Conservation (phyloP, 2,113 vertebrate genomes). For the Cricetomys ansorgei region DNA sequence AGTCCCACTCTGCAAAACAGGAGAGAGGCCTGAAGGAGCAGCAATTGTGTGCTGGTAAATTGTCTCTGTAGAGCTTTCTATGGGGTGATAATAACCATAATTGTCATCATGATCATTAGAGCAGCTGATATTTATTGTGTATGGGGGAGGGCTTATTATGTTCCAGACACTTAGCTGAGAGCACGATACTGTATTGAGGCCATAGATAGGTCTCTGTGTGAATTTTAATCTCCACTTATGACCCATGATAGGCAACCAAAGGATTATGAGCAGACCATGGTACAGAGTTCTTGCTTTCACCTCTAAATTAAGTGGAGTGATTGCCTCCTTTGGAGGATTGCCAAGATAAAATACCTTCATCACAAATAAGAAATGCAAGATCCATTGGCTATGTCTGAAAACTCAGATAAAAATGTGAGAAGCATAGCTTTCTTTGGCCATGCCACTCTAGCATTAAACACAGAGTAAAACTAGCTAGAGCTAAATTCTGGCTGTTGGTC, state of each 20-base stretch:
- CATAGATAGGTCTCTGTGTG: background rate
- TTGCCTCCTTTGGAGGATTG: background rate
- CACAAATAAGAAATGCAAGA: background rate
- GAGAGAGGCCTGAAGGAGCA: background rate
- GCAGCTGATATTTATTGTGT: conserved; percentile 60
- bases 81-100: conserved; percentile 53
- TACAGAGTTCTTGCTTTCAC: background rate
- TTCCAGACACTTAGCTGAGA: conserved; percentile 47
- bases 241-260: background rate
- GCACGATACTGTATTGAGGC: background rate
- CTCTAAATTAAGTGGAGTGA: background rate
- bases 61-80: conserved; percentile 11
- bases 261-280: background rate
- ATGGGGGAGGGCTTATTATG: conserved; percentile 33
- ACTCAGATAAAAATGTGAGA: background rate
- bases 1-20: background rate
- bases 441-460: background rate
- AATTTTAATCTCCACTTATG: conserved; percentile 3
- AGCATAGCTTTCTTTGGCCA: background rate
- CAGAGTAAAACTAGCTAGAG: background rate
- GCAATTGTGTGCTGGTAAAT: background rate
- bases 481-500: background rate
- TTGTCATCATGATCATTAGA: conserved; percentile 58
- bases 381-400: background rate
- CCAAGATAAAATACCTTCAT: conserved; percentile 22